Evolutionary conservation across 2,888 invertebrate species (phyloP).

Genomic region (Tetropium fuscum): DNA sequence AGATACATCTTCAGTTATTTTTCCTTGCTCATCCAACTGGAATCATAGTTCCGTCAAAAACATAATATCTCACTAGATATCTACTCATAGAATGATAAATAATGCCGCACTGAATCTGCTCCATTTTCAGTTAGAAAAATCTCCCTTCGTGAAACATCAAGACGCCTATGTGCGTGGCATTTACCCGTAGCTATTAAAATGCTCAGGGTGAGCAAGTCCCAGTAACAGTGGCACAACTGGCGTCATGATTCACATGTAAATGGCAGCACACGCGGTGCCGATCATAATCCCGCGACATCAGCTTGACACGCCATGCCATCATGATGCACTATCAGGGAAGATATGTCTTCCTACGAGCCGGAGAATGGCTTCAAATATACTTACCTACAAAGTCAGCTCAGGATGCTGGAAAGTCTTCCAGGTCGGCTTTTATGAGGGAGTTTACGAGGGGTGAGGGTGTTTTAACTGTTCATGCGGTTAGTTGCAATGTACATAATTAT

Average conservation of each 20-base stretch:
- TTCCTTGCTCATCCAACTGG: too few relatives aligned
- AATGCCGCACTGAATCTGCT: too few relatives aligned
- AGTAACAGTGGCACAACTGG: constrained; percentile 58
- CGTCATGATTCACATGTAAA: constrained; percentile 62
- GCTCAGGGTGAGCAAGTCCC: constrained; percentile 57
- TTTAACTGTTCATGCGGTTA: not conserved
- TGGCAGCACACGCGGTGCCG: constrained; percentile 57
- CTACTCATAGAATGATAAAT: too few relatives aligned
- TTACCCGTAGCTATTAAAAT: constrained; percentile 55
- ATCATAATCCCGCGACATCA: constrained; percentile 52
- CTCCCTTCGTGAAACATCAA: not conserved
- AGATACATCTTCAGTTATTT: too few relatives aligned
- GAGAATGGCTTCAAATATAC: not conserved
- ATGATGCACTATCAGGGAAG: constrained; percentile 32
- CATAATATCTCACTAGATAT: too few relatives aligned
- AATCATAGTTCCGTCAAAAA: too few relatives aligned
- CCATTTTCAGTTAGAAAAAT: not conserved
- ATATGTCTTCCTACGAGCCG: constrained; percentile 19
- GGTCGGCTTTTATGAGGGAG: not conserved
- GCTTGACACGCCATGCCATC: constrained; percentile 35
- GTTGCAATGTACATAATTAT: not conserved
- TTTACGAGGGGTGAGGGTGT: not conserved
- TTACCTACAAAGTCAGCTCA: not conserved
- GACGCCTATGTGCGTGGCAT: constrained; percentile 32
- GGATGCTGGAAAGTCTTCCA: not conserved